Conservation (phyloP, 2,888 invertebrate genomes). For the Rhaphigaster nebulosa region DNA sequence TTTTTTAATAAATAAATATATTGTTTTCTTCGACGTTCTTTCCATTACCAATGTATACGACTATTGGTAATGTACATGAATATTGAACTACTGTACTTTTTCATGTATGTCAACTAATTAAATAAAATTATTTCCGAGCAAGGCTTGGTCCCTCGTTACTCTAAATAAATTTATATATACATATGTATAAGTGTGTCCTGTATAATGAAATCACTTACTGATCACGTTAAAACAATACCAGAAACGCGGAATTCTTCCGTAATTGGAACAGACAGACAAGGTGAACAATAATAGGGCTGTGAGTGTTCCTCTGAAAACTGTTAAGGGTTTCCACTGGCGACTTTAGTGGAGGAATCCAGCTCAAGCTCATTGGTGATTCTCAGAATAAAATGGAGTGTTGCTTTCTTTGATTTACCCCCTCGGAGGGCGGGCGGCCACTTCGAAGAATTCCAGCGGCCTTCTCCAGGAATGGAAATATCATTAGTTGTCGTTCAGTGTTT, state of each 20-base stretch:
- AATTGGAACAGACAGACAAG: neutral
- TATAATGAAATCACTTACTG: neutral
- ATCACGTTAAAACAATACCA: neutral
- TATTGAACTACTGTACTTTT: too few species aligned
- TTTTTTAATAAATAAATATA: too few species aligned
- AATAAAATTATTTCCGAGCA: too few species aligned
- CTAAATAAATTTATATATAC: too few species aligned
- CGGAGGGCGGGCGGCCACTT: constrained; percentile 18
- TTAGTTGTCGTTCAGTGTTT: constrained; percentile 28
- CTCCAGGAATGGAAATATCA: constrained; percentile 32
- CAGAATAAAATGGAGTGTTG: constrained; percentile 32
- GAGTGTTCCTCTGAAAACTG: neutral
- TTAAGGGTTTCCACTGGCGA: neutral
- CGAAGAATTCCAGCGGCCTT: constrained; percentile 7
- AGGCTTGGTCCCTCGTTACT: too few species aligned
- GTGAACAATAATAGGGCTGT: neutral
- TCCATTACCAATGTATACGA: too few species aligned
- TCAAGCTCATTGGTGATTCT: constrained; percentile 12
- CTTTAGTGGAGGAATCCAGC: constrained; percentile 12
- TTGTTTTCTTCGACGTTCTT: too few species aligned
- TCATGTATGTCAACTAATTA: too few species aligned
- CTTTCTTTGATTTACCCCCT: constrained; percentile 23
- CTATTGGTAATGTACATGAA: too few species aligned
- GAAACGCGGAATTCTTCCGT: neutral
- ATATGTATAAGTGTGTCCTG: neutral